Base-by-base conservation (phyloP, 2,888 invertebrate genomes). In the Cataglyphis albicans region DNA sequence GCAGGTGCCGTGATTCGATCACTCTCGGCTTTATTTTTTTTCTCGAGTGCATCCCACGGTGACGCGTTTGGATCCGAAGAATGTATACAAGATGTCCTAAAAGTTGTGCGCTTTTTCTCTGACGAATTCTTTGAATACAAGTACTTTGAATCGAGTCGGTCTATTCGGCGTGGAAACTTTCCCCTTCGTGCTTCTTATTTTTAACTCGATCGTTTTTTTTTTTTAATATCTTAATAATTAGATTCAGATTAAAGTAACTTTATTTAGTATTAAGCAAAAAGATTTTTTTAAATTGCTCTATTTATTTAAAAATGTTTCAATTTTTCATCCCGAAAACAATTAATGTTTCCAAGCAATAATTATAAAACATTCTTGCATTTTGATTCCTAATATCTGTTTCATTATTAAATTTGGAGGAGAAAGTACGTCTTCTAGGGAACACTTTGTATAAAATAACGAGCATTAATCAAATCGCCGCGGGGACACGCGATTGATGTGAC, bases 1-100 rank as follows among this genome's bases (percentile, higher is more conserved):
- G 87, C 92, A 92, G 91, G 91, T 92, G 92, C 90, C 89, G 88
- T 89, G 91, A 91, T 91, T 91, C 91, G 88, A 92, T 91, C 86
- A 68, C 72, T 84, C 81, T 80, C 63, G 35, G 55, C 57, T 78
- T 82, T 84, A 82, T 82, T 65, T 80, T 57, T 73, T 63, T 65
- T 64, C 21, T 61, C 48, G 18, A 41, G 59, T 29, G 21, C 67
- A 41, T 7, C 52, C 67, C 61, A 83, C 52, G 68, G 44, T 81
- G 82, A 68, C 82, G 80, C 52, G 57, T 32, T 18, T 25, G 57
- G 48, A 25, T 61, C 5, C 57, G 41, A 18, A 9, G 29, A n/a
- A 61, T 44, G 38, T n/a, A 57, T 41, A 44, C 25, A 57, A 65
- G 25, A 59, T 67, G 75, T 81, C 48, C n/a, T 32, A 38, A 41